Evolutionary conservation across 2,888 invertebrate species (phyloP), one percentile per base, ranked within the genome.

Genomic region (Himalopsyche kuldschensis): DNA sequence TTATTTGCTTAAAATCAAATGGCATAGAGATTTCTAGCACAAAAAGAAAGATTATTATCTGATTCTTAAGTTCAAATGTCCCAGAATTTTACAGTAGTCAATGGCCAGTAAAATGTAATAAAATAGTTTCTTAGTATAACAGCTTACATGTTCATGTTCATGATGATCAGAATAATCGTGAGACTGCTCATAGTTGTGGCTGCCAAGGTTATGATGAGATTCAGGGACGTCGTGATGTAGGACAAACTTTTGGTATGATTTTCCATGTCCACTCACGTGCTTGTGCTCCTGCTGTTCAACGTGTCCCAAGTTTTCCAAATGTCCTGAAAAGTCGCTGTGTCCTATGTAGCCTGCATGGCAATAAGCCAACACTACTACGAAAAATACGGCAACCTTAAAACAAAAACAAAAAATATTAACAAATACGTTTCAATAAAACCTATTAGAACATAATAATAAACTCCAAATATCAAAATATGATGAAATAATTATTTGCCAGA

Each of bases 281-380:
- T 55, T 5, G 15, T 41, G 2, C 20, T 24, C 55, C 55, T 3
- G n/a, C 20, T 55, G 55, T 24, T 55, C 55, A 2, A 6, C 55
- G 15, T 55, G 55, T 5, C 55, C 55, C 55, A 55, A 55, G 15
- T 55, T 20, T 5, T 20, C 55, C 55, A 55, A 55, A 55, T 55
- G 55, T 55, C 24, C 55, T 24, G 55, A 55, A 55, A 55, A 0
- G 55, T 55, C 55, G 6, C 55, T 55, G 55, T 55, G 55, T 55
- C 55, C 55, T 46, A 86, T 86, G 82, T 86, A 83, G 30, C 85
- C 86, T 1, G 82, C 84, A 35, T 81, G 77, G 75, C 86, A 84
- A 35, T 81, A 69, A 31, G 84, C 83, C 55, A 83, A n/a, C 46
- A 84, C 41, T 20, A 79, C 81, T 81, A 84, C 81, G 63, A 84